These are phyloP conservation scores for Hydrotaea cyrtoneurina DNA, from an alignment of 2,888 invertebrate species.

Conservation along the genomic window DNA sequence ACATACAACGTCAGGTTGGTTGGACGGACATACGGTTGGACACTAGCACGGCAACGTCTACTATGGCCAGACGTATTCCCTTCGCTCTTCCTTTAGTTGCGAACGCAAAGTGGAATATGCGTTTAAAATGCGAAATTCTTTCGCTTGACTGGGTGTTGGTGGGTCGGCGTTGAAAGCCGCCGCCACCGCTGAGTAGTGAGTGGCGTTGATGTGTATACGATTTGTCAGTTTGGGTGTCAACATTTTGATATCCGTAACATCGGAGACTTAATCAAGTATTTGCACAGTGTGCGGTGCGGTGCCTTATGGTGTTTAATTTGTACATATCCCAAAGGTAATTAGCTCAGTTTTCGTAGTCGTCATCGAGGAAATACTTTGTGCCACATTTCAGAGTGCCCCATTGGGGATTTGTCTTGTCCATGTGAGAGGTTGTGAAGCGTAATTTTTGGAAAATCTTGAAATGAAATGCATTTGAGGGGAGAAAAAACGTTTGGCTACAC, in stretches of 20 bases:
- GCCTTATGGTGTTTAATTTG: too few relatives aligned
- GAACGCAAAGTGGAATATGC: background rate
- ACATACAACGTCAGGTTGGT: background rate
- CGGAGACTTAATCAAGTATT: background rate
- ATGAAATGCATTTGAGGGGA: too few relatives aligned
- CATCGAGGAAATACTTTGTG: too few relatives aligned
- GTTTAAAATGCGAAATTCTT: slow-evolving; percentile 21
- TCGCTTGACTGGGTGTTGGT: background rate
- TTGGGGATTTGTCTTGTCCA: too few relatives aligned
- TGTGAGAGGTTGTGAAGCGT: too few relatives aligned
- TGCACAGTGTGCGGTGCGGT: too few relatives aligned
- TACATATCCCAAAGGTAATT: too few relatives aligned
- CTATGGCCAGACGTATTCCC: background rate
- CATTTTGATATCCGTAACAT: background rate
- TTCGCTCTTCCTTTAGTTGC: background rate
- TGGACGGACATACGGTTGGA: slow-evolving; percentile 6
- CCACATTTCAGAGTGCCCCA: too few relatives aligned
- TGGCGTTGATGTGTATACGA: slow-evolving; percentile 40
- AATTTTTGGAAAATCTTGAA: too few relatives aligned
- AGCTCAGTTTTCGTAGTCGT: too few relatives aligned
- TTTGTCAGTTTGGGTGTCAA: slow-evolving; percentile 25
- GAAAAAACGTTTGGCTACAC: too few relatives aligned
- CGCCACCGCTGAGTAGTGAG: too few relatives aligned
- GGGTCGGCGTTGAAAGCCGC: background rate
- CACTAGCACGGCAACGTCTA: background rate